A percentile compares a stretch with the other conserved stretches of the same genome.
Conservation (phyloP, 1,140 invertebrate genomes). For the Paramacrobiotus metropolitanus region DNA sequence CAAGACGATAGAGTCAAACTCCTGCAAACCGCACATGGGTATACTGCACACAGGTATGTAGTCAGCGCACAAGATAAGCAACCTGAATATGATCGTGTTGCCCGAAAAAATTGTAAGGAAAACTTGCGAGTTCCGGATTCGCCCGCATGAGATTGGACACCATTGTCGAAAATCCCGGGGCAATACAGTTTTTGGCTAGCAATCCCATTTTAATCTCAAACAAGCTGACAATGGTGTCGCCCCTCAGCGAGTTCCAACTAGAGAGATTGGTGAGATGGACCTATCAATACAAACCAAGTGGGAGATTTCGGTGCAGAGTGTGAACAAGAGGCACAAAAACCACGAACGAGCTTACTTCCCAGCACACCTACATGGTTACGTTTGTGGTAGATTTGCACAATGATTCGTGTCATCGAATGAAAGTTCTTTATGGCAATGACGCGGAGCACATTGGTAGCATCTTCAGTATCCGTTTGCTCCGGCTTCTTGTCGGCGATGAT, state of each 20-base stretch:
- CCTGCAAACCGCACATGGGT: no score
- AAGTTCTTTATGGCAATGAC: conserved; percentile 96
- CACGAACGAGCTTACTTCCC: no score
- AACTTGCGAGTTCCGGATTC: background rate
- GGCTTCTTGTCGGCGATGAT: conserved; percentile 97
- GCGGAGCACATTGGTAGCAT: conserved; percentile 96
- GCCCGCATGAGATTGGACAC: conserved; percentile 31
- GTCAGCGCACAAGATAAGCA: background rate
- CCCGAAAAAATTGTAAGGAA: background rate
- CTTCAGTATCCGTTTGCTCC: conserved; percentile 88
- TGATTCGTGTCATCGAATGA: conserved; percentile 29
- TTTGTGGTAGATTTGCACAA: conserved; percentile 35
- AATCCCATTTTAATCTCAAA: conserved; percentile 35
- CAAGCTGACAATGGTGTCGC: conserved; percentile 31
- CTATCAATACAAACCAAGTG: conserved; percentile 16
- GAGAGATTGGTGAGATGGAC: conserved; percentile 34
- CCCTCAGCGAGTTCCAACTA: conserved; percentile 33
- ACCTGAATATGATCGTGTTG: background rate
- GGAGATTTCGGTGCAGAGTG: no score
- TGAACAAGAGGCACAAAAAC: no score
- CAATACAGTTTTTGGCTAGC: conserved; percentile 34
- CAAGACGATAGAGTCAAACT: no score
- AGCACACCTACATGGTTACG: conserved; percentile 28
- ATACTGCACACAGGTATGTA: background rate
- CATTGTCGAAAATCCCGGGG: conserved; percentile 33